phyloP scores from a whole-genome alignment of 2,797 vertebrate species.

The Tapera naevia region DNA sequence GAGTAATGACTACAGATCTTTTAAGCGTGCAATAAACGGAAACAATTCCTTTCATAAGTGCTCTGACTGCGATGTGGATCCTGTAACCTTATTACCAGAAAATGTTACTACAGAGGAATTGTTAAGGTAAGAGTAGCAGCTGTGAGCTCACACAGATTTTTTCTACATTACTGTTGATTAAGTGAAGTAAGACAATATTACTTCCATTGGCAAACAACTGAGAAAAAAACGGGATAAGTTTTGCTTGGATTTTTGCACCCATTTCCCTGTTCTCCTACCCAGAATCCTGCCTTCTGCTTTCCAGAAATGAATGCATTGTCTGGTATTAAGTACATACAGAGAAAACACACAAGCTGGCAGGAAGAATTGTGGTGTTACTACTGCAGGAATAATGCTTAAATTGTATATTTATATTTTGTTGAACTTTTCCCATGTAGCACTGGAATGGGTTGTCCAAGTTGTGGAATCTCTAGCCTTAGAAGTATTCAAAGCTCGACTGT shows the following conservation, averaged over 20 bases:
- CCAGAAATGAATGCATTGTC: neutral
- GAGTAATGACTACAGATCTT: neutral
- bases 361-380: neutral
- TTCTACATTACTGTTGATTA: conserved; percentile 36
- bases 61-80: neutral
- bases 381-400: neutral
- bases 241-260: neutral
- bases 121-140: neutral
- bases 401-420: neutral
- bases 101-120: neutral
- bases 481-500: neutral
- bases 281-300: neutral
- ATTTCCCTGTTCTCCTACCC: neutral
- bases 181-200: conserved; percentile 9
- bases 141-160: neutral
- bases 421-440: neutral
- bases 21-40: neutral
- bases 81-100: conserved; percentile 34
- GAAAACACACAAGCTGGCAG: neutral
- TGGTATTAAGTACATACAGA: neutral
- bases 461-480: neutral
- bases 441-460: neutral
- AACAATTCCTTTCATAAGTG: neutral
- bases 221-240: neutral
- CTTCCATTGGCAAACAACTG: neutral